Evolutionary conservation across 2,113 vertebrate genomes (phyloP).

Genomic region (Vicugna pacos): DNA sequence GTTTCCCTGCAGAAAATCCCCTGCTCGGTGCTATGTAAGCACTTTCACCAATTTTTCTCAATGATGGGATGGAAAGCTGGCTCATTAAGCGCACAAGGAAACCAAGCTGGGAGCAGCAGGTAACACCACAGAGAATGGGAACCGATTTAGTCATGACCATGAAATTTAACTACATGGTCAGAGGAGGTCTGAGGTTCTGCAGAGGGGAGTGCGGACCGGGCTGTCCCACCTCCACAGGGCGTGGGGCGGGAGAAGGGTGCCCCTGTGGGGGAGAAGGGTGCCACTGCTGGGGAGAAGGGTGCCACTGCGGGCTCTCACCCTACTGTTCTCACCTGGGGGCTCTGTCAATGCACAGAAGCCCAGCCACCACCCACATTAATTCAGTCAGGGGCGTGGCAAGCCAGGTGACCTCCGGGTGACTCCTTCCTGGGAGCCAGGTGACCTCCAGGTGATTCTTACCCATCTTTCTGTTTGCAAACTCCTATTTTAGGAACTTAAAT

Average conservation of each 20-base stretch:
- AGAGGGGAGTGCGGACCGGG: neutral
- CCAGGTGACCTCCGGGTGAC: neutral
- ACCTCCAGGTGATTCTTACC: too few relatives aligned
- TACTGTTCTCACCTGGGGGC: accelerated
- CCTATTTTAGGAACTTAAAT: neutral
- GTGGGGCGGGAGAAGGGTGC: accelerated
- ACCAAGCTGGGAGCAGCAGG: neutral
- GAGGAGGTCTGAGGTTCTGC: neutral
- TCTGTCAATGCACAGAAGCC: accelerated
- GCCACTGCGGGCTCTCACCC: neutral
- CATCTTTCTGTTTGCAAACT: accelerated
- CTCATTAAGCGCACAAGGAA: neutral
- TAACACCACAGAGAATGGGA: neutral
- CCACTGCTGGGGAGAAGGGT: too few relatives aligned
- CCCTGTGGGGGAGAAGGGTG: too few relatives aligned
- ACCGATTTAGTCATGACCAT: neutral
- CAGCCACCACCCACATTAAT: accelerated
- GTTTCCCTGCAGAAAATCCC: neutral
- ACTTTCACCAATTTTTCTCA: slow-evolving; percentile 34
- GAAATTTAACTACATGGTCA: neutral
- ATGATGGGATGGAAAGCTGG: neutral
- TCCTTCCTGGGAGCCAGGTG: too few relatives aligned
- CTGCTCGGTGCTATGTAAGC: neutral
- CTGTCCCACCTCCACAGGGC: accelerated
- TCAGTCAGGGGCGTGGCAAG: accelerated